phyloP scores from a whole-genome alignment of 2,113 vertebrate species.

The Menura novaehollandiae region DNA sequence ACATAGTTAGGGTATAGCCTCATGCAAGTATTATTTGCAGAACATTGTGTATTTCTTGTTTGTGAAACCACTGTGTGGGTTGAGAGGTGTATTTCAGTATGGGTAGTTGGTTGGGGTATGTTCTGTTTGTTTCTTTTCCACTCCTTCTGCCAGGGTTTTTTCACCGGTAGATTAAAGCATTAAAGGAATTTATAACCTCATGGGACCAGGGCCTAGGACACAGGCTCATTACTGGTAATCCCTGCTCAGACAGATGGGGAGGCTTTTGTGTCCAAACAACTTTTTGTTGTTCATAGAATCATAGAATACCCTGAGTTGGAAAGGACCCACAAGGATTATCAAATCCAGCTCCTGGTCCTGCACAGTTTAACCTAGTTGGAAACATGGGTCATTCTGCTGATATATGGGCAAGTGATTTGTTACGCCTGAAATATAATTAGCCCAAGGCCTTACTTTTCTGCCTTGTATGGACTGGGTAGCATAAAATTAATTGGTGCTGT shows the following conservation, averaged over 20 bases:
- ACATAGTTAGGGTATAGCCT: background rate
- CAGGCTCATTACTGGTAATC: slow-evolving; percentile 33
- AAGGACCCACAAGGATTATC: background rate
- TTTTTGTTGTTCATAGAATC: background rate
- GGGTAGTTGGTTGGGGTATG: background rate
- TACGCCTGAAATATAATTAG: background rate
- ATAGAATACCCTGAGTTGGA: background rate
- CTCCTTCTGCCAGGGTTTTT: background rate
- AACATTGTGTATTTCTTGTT: background rate
- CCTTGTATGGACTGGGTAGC: background rate
- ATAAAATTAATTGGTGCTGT: background rate
- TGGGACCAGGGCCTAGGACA: background rate
- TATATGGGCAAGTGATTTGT: background rate
- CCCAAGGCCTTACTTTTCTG: background rate
- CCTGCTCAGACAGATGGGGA: slow-evolving; percentile 25
- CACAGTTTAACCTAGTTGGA: background rate
- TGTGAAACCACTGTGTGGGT: background rate
- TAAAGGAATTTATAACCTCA: background rate
- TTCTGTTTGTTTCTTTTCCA: background rate
- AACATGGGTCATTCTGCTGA: background rate
- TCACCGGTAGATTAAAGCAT: background rate
- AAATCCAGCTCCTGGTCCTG: background rate
- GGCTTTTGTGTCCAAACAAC: slow-evolving; percentile 13
- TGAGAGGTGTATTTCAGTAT: background rate
- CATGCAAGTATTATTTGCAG: background rate